phyloP scores from a whole-genome alignment of 2,113 vertebrate species.

The Petrocephalus zakoni region DNA sequence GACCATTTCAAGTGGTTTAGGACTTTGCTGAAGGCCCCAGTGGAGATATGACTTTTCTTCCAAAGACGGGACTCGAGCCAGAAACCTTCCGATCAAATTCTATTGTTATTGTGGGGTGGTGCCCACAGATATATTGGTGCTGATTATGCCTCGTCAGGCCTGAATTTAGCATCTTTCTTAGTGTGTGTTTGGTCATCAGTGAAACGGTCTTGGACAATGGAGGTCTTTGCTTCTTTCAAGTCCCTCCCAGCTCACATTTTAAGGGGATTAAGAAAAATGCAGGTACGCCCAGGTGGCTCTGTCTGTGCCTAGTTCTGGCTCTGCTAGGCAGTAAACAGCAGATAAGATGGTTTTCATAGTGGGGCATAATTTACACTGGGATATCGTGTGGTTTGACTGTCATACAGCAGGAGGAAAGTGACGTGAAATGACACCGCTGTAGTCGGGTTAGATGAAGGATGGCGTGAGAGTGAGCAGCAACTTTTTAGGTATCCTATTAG shows the following conservation, averaged over 20 bases:
- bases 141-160: conserved; percentile 22
- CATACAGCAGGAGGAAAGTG: background rate
- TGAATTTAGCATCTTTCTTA: conserved; percentile 4
- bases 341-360: background rate
- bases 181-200: conserved; percentile 26
- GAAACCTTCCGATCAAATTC: background rate
- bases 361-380: background rate
- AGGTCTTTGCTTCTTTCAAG: background rate
- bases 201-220: background rate
- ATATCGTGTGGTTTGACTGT: background rate
- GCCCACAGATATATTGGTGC: conserved; percentile 29
- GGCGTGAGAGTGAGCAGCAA: background rate
- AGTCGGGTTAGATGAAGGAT: background rate
- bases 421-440: background rate
- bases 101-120: conserved; percentile 20
- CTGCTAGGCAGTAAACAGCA: background rate
- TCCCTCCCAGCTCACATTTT: background rate
- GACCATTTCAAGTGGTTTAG: background rate
- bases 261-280: background rate
- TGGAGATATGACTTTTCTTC: background rate
- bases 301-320: background rate
- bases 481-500: conserved; percentile 2
- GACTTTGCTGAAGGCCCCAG: background rate
- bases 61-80: background rate
- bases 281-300: background rate